phyloP scores from a whole-genome alignment of 2,888 invertebrate species.

The Sipha maydis region DNA sequence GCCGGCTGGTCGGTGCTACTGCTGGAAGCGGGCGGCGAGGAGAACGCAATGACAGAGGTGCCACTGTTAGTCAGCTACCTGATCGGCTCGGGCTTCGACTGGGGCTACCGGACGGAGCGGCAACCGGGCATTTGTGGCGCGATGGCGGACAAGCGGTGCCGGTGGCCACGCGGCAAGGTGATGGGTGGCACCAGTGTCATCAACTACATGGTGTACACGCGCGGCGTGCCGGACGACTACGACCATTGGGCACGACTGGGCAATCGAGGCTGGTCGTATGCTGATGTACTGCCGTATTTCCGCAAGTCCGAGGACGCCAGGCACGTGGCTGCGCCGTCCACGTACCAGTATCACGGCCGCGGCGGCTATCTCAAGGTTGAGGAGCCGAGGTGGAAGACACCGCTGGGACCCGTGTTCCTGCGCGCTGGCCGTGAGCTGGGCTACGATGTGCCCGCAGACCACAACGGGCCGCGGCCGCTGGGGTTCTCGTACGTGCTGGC shows the following conservation, averaged over 20 bases:
- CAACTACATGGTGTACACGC: conserved; percentile 72
- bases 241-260: conserved; percentile 73
- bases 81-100: conserved; percentile 66
- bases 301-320: conserved; percentile 87
- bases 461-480: conserved; percentile 72
- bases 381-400: conserved; percentile 87
- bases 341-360: conserved; percentile 76
- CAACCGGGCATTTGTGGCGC: conserved; percentile 67
- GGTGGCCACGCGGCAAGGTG: conserved; percentile 69
- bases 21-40: conserved; percentile 70
- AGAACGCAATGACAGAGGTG: conserved; percentile 69
- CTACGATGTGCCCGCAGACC: conserved; percentile 67
- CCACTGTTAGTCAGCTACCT: conserved; percentile 68
- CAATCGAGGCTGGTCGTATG: conserved; percentile 86
- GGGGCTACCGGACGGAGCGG: conserved; percentile 69
- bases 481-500: conserved; percentile 77
- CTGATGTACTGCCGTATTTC: conserved; percentile 83
- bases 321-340: conserved; percentile 73
- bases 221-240: conserved; percentile 71
- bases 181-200: conserved; percentile 71
- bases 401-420: conserved; percentile 80
- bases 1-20: conserved; percentile 69
- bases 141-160: conserved; percentile 65
- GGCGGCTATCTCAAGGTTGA: conserved; percentile 83
- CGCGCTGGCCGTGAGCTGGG: conserved; percentile 78